A percentile compares a stretch with the other conserved stretches of the same genome.
Evolutionary conservation across 2,888 invertebrate genomes (phyloP).

Genomic region (Drosophila parthenogenetica): DNA sequence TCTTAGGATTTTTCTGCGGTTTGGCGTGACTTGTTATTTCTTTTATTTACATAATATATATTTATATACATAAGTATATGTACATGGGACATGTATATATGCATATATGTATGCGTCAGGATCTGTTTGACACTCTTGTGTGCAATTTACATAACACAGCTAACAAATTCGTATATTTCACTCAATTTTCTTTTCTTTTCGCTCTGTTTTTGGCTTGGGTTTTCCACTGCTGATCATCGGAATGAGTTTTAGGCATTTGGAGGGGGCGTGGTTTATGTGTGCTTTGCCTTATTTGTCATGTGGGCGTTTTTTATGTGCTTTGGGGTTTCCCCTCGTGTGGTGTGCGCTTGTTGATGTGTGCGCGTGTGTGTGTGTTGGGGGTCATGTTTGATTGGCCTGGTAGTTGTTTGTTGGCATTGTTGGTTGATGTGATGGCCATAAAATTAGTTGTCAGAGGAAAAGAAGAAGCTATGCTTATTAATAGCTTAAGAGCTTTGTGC

Average conservation of each 20-base stretch:
- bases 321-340: slow-evolving; percentile 12
- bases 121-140: slow-evolving; percentile 58
- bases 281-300: slow-evolving; percentile 77
- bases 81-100: slow-evolving; percentile 34
- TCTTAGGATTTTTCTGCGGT: slow-evolving; percentile 33
- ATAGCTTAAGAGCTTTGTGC: slow-evolving; percentile 63
- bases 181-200: slow-evolving; percentile 15
- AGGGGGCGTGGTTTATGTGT: slow-evolving; percentile 68
- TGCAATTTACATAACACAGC: slow-evolving; percentile 79
- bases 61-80: slow-evolving; percentile 28
- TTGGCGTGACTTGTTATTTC: slow-evolving; percentile 72
- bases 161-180: slow-evolving; percentile 66
- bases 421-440: slow-evolving; percentile 71
- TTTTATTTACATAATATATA: slow-evolving; percentile 79
- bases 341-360: slow-evolving; percentile 20
- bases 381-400: slow-evolving; percentile 74
- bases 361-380: slow-evolving; percentile 22
- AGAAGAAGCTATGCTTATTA: slow-evolving; percentile 59
- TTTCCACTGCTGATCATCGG: slow-evolving; percentile 59
- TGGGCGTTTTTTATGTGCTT: slow-evolving; percentile 62
- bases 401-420: slow-evolving; percentile 64
- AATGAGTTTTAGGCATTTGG: slow-evolving; percentile 45
- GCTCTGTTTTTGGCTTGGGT: slow-evolving; percentile 20
- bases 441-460: slow-evolving; percentile 66
- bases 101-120: slow-evolving; percentile 33